These are phyloP conservation scores for Melospiza melodia DNA, from an alignment of 2,113 vertebrate species.

Conservation along the genomic window DNA sequence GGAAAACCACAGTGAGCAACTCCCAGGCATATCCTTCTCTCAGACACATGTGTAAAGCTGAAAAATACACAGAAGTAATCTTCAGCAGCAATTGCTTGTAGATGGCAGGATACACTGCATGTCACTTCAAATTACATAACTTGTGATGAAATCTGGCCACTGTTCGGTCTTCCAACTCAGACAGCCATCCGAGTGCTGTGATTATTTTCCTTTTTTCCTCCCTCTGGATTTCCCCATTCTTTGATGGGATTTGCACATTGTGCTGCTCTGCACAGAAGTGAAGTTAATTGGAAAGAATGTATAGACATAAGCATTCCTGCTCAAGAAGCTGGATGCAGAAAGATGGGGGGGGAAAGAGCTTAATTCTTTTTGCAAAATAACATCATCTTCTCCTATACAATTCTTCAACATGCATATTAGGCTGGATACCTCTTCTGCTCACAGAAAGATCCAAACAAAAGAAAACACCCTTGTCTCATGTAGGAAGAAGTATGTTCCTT, in stretches of 20 bases:
- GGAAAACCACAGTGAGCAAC: background rate
- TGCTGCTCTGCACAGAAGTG: background rate
- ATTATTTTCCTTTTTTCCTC: slow-evolving; percentile 8
- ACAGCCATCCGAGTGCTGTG: background rate
- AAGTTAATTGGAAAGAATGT: background rate
- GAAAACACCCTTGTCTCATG: background rate
- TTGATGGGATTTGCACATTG: slow-evolving; percentile 9
- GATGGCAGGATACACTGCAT: background rate
- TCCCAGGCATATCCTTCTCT: background rate
- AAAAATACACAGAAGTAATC: background rate
- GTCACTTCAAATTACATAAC: background rate
- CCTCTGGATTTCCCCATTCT: background rate
- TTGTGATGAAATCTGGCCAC: slow-evolving; percentile 16
- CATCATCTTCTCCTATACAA: background rate
- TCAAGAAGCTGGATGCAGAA: background rate
- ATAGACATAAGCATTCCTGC: background rate
- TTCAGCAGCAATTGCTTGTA: background rate
- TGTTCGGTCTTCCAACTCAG: background rate
- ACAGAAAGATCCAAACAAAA: background rate
- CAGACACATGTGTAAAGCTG: background rate
- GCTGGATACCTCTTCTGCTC: background rate
- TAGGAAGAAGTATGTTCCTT: background rate
- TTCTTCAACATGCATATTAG: background rate
- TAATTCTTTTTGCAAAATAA: background rate
- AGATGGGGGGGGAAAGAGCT: background rate